Evolutionary conservation across 2,888 invertebrate species (phyloP), one percentile per base, ranked within the genome.

Genomic region (Phortica okadai): DNA sequence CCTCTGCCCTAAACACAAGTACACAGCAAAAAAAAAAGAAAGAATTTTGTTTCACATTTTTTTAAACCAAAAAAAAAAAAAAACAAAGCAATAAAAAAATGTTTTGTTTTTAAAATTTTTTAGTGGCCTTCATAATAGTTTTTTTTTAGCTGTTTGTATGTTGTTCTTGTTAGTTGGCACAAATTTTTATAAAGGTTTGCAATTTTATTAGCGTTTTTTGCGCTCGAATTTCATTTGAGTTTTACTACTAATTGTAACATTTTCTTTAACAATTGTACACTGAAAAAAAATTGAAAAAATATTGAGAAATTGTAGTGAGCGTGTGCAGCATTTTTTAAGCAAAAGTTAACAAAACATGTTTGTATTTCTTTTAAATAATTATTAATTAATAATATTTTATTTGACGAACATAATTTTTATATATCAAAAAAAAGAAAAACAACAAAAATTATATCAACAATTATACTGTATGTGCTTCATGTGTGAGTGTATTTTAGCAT

Each of bases 401-500:
- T 33, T 33, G 33, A 33, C 33, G 33, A 33, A 33, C 33, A 33
- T 33, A 33, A 33, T 33, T 33, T 33, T 33, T 33, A 33, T 33
- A 33, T 33, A 33, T 33, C 21, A 33, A 33, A 33, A 33, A 33
- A 33, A 33, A 33, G 33, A 14, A 54, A 10, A 54, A 54, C 54
- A 5, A 14, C 10, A 14, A 54, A 54, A 54, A 14, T 54, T 54
- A 54, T 2, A 54, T 54, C 10, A 10, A 54, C n/a, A 54, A 54
- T 54, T 54, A 54, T 33, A 33, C 33, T 33, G 33, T 33, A 33
- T 72, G 73, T 64, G 66, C 58, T 74, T 33, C 33, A 54, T 54
- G n/a, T n/a, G 54, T 54, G 75, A 69, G 67, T 72, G 74, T 76
- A 73, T 54, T 54, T 81, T 79, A 79, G 78, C 76, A 78, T 79